Percentiles rank a stretch among this genome's conserved stretches.
phyloP scores from a whole-genome alignment of 2,888 invertebrate species.

The Notodonta dromedarius region DNA sequence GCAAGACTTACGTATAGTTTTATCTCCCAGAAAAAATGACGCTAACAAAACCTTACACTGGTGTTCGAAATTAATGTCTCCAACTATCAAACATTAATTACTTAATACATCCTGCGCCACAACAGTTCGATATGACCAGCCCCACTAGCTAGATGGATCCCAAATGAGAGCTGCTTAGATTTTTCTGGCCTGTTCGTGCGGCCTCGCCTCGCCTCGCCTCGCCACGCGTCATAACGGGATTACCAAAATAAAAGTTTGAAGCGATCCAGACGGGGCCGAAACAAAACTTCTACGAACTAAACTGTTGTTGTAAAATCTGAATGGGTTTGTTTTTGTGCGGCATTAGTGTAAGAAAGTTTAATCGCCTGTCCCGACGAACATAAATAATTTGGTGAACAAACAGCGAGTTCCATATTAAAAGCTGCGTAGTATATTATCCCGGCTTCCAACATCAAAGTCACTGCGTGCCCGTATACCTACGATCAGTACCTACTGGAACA shows the following conservation, averaged over 20 bases:
- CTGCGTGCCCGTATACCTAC: too few relatives aligned
- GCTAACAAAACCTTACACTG: not conserved
- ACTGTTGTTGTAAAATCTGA: not conserved
- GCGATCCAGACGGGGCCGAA: not conserved
- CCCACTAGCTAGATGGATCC: not conserved
- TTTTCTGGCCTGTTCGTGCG: not conserved
- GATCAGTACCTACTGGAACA: too few relatives aligned
- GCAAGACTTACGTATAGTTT: too few relatives aligned
- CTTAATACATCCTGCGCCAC: too few relatives aligned
- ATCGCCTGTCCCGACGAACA: not conserved
- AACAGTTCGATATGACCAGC: not conserved
- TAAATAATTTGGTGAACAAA: not conserved
- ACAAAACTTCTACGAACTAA: not conserved
- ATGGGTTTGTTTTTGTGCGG: conserved; percentile 3
- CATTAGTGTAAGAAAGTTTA: not conserved
- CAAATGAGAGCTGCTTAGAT: not conserved
- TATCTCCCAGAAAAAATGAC: too few relatives aligned
- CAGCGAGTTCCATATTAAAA: not conserved
- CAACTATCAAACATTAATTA: too few relatives aligned
- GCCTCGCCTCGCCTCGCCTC: not conserved
- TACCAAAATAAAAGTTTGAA: conserved; percentile 3
- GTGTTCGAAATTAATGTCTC: not conserved
- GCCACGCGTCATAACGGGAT: not conserved
- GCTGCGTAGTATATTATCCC: not conserved
- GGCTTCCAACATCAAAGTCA: not conserved